Evolutionary conservation across 2,113 vertebrate species (phyloP).

Genomic region (Dasyornis broadbenti): DNA sequence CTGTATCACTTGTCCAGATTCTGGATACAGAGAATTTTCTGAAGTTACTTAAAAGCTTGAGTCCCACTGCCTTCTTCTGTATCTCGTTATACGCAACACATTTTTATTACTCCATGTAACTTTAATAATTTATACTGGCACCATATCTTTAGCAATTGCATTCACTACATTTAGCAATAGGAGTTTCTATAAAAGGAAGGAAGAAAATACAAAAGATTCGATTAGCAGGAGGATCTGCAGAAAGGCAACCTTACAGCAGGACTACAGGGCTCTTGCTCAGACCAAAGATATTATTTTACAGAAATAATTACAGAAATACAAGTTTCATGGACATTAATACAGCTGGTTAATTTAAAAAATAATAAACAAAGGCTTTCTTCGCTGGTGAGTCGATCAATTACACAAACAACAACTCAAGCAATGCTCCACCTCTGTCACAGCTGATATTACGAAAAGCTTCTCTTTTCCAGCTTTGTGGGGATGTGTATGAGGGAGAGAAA

Average conservation of each 20-base stretch:
- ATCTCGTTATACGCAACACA: neutral
- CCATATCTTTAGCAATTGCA: neutral
- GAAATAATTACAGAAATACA: neutral
- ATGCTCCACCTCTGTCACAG: neutral
- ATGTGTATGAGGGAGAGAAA: neutral
- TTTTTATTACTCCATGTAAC: neutral
- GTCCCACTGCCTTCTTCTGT: neutral
- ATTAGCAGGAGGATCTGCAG: neutral
- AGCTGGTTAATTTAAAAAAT: neutral
- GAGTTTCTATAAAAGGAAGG: neutral
- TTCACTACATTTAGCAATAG: neutral
- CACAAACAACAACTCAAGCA: neutral
- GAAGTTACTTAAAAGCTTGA: neutral
- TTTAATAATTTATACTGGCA: constrained; percentile 31
- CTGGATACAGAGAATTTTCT: neutral
- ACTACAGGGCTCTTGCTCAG: neutral
- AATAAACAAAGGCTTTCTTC: neutral
- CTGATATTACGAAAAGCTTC: neutral
- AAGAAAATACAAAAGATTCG: neutral
- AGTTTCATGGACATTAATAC: neutral
- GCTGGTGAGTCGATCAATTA: neutral
- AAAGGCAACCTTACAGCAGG: neutral
- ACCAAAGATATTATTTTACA: neutral
- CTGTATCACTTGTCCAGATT: neutral
- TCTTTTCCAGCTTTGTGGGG: neutral